Percentiles rank a stretch among this genome's conserved stretches.
phyloP scores from a whole-genome alignment of 1,140 invertebrate species.

The Caenorhabditis tropicalis region DNA sequence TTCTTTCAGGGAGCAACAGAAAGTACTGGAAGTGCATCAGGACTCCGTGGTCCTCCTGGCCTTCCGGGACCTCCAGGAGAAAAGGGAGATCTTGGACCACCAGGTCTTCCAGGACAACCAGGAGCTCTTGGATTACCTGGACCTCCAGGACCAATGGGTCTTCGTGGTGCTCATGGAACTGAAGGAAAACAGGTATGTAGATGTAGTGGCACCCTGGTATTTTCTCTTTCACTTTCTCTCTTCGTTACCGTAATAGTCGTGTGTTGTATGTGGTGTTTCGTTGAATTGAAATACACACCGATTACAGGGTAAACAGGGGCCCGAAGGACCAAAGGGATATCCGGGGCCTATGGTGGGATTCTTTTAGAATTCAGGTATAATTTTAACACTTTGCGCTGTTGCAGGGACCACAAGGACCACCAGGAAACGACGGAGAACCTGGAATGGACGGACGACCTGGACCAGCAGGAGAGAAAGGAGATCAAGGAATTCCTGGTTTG shows the following conservation, averaged over 20 bases:
- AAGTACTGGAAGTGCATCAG: slow-evolving; percentile 5
- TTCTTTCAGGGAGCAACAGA: background rate
- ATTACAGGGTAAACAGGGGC: slow-evolving; percentile 57
- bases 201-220: background rate
- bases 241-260: background rate
- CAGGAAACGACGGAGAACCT: slow-evolving; percentile 52
- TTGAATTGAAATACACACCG: background rate
- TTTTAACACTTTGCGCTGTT: slow-evolving; percentile 62
- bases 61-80: slow-evolving; percentile 59
- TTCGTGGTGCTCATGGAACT: slow-evolving; percentile 63
- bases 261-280: slow-evolving; percentile 17
- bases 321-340: slow-evolving; percentile 55
- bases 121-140: slow-evolving; percentile 61
- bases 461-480: slow-evolving; percentile 71
- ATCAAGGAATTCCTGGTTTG: slow-evolving; percentile 91
- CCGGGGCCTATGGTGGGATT: slow-evolving; percentile 48
- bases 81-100: slow-evolving; percentile 40
- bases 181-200: slow-evolving; percentile 86
- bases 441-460: slow-evolving; percentile 53
- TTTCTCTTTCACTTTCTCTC: background rate
- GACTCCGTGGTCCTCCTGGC: slow-evolving; percentile 57
- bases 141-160: slow-evolving; percentile 65
- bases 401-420: slow-evolving; percentile 62
- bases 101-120: slow-evolving; percentile 53
- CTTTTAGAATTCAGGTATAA: background rate